These are phyloP conservation scores for Grantiella picta DNA, from an alignment of 2,113 vertebrate species.

Conservation along the genomic window DNA sequence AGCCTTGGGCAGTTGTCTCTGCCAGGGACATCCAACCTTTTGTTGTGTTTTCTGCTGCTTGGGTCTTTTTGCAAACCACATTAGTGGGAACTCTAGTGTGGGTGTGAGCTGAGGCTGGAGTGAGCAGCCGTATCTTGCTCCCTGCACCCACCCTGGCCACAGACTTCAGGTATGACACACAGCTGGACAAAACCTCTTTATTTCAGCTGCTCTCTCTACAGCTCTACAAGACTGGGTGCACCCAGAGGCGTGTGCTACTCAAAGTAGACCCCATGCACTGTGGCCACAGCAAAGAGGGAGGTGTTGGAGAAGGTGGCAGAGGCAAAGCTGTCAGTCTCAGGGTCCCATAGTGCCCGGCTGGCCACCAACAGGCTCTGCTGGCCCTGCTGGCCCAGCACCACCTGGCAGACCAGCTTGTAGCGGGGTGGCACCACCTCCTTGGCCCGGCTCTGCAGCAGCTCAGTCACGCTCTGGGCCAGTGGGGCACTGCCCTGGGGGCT, in stretches of 20 bases:
- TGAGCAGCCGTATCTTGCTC: not conserved
- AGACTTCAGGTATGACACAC: not conserved
- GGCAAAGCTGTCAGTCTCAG: conserved; percentile 58
- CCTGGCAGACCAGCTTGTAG: conserved; percentile 79
- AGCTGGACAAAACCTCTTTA: conserved; percentile 37
- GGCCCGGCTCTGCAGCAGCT: conserved; percentile 55
- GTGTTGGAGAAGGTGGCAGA: conserved; percentile 69
- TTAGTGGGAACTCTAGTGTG: not conserved
- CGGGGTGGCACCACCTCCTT: conserved; percentile 73
- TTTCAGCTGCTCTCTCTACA: not conserved
- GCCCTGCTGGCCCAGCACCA: conserved; percentile 72
- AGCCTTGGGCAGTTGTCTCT: not conserved
- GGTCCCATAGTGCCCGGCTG: conserved; percentile 75
- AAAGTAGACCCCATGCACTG: conserved; percentile 73
- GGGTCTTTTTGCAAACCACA: not conserved
- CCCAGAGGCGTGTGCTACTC: conserved; percentile 49
- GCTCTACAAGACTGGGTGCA: not conserved
- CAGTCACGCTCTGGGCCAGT: conserved; percentile 61
- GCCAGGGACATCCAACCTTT: not conserved
- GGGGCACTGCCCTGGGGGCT: not conserved
- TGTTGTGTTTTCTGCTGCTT: not conserved
- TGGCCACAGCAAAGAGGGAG: conserved; percentile 77
- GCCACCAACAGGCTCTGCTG: conserved; percentile 70
- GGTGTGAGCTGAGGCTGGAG: not conserved
- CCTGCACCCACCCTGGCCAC: fast-evolving